Conservation (phyloP, 92 coral and sea anemone species). For the Nematostella vectensis region DNA sequence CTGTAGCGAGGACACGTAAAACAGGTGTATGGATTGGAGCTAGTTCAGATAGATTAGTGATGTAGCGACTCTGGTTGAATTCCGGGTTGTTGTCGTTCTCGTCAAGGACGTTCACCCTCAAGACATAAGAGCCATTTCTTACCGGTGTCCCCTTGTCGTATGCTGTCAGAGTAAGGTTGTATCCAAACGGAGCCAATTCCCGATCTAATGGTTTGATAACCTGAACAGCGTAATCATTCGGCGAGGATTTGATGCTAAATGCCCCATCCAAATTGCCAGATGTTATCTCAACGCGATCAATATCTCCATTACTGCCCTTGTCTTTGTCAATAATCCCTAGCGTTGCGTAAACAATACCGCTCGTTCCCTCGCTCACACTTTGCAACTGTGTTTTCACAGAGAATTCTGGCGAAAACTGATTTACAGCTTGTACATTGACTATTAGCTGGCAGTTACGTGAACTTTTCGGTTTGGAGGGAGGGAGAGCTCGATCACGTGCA, state of each 20-base stretch:
- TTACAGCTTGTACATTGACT: slow-evolving; percentile 54
- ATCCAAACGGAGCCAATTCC: slow-evolving; percentile 37
- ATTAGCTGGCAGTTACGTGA: slow-evolving; percentile 46
- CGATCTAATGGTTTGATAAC: slow-evolving; percentile 66
- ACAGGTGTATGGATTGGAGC: slow-evolving; percentile 74
- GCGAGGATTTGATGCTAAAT: slow-evolving; percentile 53
- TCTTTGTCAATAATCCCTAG: slow-evolving; percentile 67
- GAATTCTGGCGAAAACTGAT: slow-evolving; percentile 69
- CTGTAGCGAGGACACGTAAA: slow-evolving; percentile 53
- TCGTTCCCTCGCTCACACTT: slow-evolving; percentile 37
- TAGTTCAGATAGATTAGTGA: slow-evolving; percentile 64
- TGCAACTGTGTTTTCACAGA: slow-evolving; percentile 39
- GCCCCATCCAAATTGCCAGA: slow-evolving; percentile 56
- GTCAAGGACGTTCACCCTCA: slow-evolving; percentile 48
- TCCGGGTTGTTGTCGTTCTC: slow-evolving; percentile 44
- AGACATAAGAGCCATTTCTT: slow-evolving; percentile 41
- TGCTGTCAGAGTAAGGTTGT: slow-evolving; percentile 53
- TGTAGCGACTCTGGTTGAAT: slow-evolving; percentile 49
- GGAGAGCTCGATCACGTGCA: slow-evolving; percentile 57
- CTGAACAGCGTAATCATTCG: slow-evolving; percentile 26
- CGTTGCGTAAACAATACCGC: slow-evolving; percentile 47
- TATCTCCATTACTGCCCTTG: slow-evolving; percentile 65
- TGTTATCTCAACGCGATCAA: slow-evolving; percentile 63
- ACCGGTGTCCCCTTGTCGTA: slow-evolving; percentile 79
- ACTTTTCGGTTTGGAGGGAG: slow-evolving; percentile 30